Evolutionary conservation across 2,888 invertebrate species (phyloP).

Genomic region (Meteorus cinctellus): DNA sequence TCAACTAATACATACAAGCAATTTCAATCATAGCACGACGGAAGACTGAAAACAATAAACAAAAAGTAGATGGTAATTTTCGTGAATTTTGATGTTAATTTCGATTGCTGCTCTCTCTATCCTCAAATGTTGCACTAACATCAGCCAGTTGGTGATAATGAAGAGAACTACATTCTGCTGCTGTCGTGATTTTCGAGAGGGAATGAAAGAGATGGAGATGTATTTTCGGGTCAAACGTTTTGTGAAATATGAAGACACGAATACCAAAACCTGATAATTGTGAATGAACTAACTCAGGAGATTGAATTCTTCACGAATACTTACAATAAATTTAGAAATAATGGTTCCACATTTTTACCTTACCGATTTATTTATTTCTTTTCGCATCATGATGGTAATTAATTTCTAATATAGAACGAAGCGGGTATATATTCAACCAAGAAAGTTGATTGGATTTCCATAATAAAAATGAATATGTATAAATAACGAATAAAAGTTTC

Average conservation of each 20-base stretch:
- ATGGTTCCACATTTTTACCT: too few species aligned
- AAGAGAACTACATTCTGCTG: not conserved
- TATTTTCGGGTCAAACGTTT: too few species aligned
- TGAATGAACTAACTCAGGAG: too few species aligned
- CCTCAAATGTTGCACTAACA: not conserved
- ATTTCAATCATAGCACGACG: slow-evolving; percentile 10
- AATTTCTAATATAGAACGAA: not conserved
- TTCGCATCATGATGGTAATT: not conserved
- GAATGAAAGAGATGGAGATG: too few species aligned
- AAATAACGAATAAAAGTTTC: slow-evolving; percentile 11
- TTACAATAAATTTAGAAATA: too few species aligned
- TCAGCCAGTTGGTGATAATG: not conserved
- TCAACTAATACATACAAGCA: not conserved
- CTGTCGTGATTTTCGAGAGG: too few species aligned
- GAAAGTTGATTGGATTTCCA: not conserved
- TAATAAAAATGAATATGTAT: not conserved
- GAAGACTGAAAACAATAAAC: slow-evolving; percentile 21
- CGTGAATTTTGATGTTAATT: not conserved
- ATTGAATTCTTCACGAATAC: too few species aligned
- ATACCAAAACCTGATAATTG: too few species aligned
- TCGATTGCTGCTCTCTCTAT: not conserved
- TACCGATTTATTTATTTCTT: not conserved
- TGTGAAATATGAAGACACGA: too few species aligned
- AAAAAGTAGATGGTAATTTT: slow-evolving; percentile 5
- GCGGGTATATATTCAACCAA: not conserved